Conservation (phyloP, 2,113 vertebrate species). For the Camelus bactrianus region DNA sequence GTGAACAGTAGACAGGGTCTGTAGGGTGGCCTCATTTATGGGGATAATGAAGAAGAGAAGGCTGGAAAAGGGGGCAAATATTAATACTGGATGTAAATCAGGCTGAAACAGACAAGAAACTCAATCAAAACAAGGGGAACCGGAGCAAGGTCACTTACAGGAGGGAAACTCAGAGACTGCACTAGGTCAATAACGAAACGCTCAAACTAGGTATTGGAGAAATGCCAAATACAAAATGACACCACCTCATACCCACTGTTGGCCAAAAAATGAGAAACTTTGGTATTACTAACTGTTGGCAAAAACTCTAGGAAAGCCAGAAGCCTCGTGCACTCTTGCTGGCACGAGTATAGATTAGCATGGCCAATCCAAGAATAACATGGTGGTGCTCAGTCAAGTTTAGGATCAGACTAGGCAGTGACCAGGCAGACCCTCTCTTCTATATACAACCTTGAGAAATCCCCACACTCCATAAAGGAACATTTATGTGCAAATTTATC, state of each 20-base stretch:
- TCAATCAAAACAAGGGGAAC: not conserved
- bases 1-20: not conserved
- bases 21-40: not conserved
- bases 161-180: not conserved
- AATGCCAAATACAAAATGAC: not conserved
- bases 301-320: not conserved
- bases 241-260: not conserved
- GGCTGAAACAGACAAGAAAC: not conserved
- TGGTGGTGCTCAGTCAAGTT: not conserved
- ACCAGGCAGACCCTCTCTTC: not conserved
- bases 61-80: not conserved
- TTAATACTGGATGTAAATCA: not conserved
- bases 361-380: not conserved
- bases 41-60: not conserved
- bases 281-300: not conserved
- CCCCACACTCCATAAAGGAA: not conserved
- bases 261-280: not conserved
- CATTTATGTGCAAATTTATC: not conserved
- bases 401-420: not conserved
- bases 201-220: not conserved
- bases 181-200: not conserved
- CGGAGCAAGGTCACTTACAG: not conserved
- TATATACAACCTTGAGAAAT: not conserved
- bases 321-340: not conserved
- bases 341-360: not conserved